Conservation (phyloP, 1,140 invertebrate species). For the Atopsyche davidsoni region DNA sequence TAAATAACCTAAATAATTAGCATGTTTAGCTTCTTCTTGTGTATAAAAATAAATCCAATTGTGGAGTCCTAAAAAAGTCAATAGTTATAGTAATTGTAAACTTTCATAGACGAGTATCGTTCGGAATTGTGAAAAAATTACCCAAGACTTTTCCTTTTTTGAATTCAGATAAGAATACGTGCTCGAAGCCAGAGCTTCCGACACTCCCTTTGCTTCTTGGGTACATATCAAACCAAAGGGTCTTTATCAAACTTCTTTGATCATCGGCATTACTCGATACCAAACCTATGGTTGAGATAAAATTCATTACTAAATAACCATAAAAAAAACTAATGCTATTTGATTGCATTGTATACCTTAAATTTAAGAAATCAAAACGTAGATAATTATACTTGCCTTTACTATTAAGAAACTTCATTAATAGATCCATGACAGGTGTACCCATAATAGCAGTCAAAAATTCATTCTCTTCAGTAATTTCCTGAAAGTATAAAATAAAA, state of each 20-base stretch:
- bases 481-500: slow-evolving; percentile 12
- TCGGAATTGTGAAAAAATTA: slow-evolving; percentile 25
- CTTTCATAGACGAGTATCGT: no score
- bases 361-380: not conserved
- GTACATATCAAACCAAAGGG: slow-evolving; percentile 48
- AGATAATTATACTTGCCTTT: slow-evolving; percentile 9
- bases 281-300: no score
- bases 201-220: slow-evolving; percentile 66
- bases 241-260: slow-evolving; percentile 5
- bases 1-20: slow-evolving; percentile 75
- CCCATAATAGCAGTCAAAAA: slow-evolving; percentile 8
- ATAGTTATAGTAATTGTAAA: no score
- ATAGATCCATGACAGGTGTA: slow-evolving; percentile 8
- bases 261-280: slow-evolving; percentile 1
- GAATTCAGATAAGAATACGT: slow-evolving; percentile 80
- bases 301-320: not conserved
- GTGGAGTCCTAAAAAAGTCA: slow-evolving; percentile 67
- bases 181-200: slow-evolving; percentile 79
- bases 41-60: slow-evolving; percentile 80
- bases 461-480: slow-evolving; percentile 8
- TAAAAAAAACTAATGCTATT: slow-evolving; percentile 6
- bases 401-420: slow-evolving; percentile 3
- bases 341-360: not conserved
- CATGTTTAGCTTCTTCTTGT: slow-evolving; percentile 59
- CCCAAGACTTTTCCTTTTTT: slow-evolving; percentile 63